These are phyloP conservation scores for Drepana falcataria DNA, from an alignment of 2,888 invertebrate genomes.

Conservation along the genomic window DNA sequence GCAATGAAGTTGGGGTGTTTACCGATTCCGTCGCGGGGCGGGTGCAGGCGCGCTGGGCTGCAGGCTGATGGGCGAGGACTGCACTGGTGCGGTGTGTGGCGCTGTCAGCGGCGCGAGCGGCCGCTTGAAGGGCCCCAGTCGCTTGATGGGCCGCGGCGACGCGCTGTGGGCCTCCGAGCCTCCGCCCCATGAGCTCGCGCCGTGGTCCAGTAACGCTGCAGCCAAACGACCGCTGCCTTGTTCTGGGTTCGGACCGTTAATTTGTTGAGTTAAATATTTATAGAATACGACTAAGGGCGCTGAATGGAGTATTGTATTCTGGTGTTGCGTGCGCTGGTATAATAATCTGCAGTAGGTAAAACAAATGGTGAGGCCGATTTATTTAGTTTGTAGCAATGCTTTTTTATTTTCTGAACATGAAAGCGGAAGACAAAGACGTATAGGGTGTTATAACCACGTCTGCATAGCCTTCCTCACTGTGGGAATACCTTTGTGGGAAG, in stretches of 20 bases:
- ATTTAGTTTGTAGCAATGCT: too few relatives aligned
- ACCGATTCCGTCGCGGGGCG: conserved; percentile 51
- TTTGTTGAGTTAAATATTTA: too few relatives aligned
- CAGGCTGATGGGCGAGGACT: conserved; percentile 25
- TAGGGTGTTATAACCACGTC: too few relatives aligned
- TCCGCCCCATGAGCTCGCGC: conserved; percentile 57
- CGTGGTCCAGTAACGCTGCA: conserved; percentile 80
- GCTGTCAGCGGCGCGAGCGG: conserved; percentile 46
- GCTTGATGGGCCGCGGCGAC: conserved; percentile 84
- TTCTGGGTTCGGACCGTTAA: conserved; percentile 27
- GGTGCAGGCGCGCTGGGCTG: conserved; percentile 27
- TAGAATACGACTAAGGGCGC: too few relatives aligned
- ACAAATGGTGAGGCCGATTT: too few relatives aligned
- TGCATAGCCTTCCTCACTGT: too few relatives aligned
- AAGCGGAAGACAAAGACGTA: too few relatives aligned
- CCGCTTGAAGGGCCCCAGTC: conserved; percentile 82
- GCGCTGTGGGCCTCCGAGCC: conserved; percentile 41
- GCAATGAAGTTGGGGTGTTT: conserved; percentile 21
- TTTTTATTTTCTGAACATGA: too few relatives aligned
- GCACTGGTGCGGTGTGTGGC: conserved; percentile 25
- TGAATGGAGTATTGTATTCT: too few relatives aligned
- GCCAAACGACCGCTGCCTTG: conserved; percentile 72
- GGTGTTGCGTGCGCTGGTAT: too few relatives aligned
- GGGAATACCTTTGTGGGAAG: too few relatives aligned
- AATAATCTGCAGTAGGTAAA: too few relatives aligned